Conservation (phyloP, 2,888 invertebrate species). For the Cosmopolites sordidus region DNA sequence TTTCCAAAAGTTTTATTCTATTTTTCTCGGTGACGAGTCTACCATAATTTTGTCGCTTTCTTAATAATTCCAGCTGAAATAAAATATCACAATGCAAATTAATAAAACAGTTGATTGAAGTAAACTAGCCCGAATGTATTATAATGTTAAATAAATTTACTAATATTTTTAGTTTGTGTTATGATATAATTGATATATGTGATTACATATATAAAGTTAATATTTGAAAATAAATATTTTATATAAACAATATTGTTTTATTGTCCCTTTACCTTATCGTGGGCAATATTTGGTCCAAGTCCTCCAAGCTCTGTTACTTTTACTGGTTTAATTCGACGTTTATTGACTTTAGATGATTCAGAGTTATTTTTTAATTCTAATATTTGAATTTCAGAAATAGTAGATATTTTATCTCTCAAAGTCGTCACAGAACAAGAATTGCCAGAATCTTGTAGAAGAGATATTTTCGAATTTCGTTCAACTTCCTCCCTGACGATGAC, state of each 20-base stretch:
- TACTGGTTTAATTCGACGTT: slow-evolving; percentile 5
- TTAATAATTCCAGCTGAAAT: slow-evolving; percentile 31
- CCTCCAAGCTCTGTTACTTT: slow-evolving; percentile 15
- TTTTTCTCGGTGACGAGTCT: slow-evolving; percentile 32
- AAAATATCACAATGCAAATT: no score
- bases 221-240: no score
- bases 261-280: slow-evolving; percentile 15
- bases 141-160: no score
- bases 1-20: slow-evolving; percentile 32
- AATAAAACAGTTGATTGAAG: no score
- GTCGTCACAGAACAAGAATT: not conserved
- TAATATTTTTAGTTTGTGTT: no score
- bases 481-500: no score
- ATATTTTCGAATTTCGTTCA: no score
- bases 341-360: not conserved
- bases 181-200: no score
- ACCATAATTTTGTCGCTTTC: slow-evolving; percentile 33
- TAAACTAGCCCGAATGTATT: no score
- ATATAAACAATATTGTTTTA: not conserved
- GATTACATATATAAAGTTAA: no score
- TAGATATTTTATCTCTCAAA: slow-evolving; percentile 6
- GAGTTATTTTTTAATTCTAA: no score
- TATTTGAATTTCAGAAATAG: slow-evolving; percentile 4
- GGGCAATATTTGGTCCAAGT: slow-evolving; percentile 20
- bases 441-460: no score